Conservation (phyloP, 2,113 vertebrate genomes). For the Corynorhinus townsendii region DNA sequence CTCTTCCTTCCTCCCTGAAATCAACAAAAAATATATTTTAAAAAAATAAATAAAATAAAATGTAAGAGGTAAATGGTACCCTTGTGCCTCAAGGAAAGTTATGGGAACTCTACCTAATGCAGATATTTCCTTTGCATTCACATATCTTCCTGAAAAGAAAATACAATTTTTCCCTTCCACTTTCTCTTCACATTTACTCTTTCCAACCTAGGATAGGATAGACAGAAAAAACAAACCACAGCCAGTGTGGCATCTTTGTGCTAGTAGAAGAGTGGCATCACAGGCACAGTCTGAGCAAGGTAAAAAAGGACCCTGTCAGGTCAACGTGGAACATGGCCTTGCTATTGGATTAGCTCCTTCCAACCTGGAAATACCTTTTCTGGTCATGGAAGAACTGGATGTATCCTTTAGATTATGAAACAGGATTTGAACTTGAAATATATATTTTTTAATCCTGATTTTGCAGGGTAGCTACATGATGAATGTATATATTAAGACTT, state of each 20-base stretch:
- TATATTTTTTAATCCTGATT: slow-evolving; percentile 68
- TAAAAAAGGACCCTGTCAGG: not conserved
- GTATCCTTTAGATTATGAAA: slow-evolving; percentile 73
- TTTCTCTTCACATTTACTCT: slow-evolving; percentile 28
- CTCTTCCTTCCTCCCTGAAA: no score
- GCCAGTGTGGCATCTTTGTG: not conserved
- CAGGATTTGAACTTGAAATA: slow-evolving; percentile 81
- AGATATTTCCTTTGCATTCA: slow-evolving; percentile 15
- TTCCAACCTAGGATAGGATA: slow-evolving; percentile 14
- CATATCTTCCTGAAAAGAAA: slow-evolving; percentile 21
- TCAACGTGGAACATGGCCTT: slow-evolving; percentile 43
- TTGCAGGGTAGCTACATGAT: slow-evolving; percentile 81
- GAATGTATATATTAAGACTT: slow-evolving; percentile 83
- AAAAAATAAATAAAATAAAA: not conserved
- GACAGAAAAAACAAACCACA: not conserved
- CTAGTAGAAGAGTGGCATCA: not conserved
- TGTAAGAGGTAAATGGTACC: slow-evolving; percentile 25
- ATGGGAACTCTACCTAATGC: not conserved
- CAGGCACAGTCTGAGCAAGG: not conserved
- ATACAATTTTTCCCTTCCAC: not conserved
- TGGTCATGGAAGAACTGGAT: slow-evolving; percentile 78
- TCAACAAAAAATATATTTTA: no score
- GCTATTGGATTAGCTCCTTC: slow-evolving; percentile 39
- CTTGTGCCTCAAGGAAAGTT: slow-evolving; percentile 32
- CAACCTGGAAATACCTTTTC: slow-evolving; percentile 64